Evolutionary conservation across 2,888 invertebrate species (phyloP).

Genomic region (Ornithoptera priamus): DNA sequence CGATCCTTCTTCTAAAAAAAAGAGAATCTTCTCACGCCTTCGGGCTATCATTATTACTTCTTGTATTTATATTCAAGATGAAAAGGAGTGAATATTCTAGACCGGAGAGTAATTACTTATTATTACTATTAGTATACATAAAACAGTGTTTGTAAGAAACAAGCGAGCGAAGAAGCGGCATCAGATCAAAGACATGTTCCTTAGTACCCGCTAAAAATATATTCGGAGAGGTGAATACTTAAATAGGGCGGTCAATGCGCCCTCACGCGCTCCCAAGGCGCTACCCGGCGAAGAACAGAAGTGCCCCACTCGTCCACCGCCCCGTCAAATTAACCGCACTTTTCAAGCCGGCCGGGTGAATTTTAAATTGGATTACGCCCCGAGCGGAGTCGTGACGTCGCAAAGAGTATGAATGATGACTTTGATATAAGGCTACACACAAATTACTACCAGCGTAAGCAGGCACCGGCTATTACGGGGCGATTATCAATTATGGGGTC

Average conservation of each 20-base stretch:
- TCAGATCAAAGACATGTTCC: conserved; percentile 47
- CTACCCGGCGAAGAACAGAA: conserved; percentile 55
- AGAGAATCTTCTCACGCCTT: no score
- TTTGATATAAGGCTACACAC: conserved; percentile 43
- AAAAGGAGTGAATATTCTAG: no score
- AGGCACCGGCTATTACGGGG: conserved; percentile 39
- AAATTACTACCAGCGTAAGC: conserved; percentile 36
- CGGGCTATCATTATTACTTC: no score
- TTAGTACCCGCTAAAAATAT: conserved; percentile 44
- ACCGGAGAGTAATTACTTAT: no score
- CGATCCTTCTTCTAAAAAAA: no score
- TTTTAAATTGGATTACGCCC: conserved; percentile 75
- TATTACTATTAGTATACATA: no score
- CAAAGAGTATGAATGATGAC: conserved; percentile 76
- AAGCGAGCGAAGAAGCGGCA: conserved; percentile 30
- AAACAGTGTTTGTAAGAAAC: conserved; percentile 3
- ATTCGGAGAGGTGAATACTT: conserved; percentile 57
- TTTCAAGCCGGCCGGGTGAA: conserved; percentile 66
- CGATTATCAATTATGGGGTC: conserved; percentile 37
- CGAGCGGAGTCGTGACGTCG: conserved; percentile 70
- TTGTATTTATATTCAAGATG: no score
- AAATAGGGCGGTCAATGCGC: conserved; percentile 69
- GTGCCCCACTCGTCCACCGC: conserved; percentile 42
- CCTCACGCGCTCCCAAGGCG: conserved; percentile 63
- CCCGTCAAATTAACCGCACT: conserved; percentile 56